These are phyloP conservation scores for Scaptomyza graminum DNA, from an alignment of 1,140 invertebrate species.

Conservation along the genomic window DNA sequence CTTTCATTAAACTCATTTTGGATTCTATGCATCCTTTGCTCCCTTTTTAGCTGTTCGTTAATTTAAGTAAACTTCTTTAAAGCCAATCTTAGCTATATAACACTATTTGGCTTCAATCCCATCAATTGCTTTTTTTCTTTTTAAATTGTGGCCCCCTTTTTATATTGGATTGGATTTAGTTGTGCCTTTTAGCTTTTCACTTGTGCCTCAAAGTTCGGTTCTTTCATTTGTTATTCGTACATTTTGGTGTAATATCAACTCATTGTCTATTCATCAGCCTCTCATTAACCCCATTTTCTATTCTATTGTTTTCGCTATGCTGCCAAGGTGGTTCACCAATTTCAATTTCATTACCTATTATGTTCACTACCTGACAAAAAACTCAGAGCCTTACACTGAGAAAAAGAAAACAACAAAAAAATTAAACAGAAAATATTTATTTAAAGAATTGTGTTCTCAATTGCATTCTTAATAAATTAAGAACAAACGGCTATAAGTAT, in stretches of 20 bases:
- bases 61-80: not conserved
- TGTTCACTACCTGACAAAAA: conserved; percentile 43
- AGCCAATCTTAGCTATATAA: not conserved
- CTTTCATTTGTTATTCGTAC: conserved; percentile 4
- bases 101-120: not conserved
- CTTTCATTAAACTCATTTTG: not conserved
- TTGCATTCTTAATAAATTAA: no score
- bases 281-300: conserved; percentile 41
- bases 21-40: not conserved
- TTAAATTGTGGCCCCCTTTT: no score
- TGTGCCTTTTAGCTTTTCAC: not conserved
- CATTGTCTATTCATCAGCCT: conserved; percentile 45
- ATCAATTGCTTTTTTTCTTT: not conserved
- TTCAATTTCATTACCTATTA: conserved; percentile 42
- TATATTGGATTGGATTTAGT: not conserved
- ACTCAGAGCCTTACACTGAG: not conserved
- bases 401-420: no score
- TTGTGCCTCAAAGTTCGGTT: not conserved
- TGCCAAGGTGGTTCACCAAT: not conserved
- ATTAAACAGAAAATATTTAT: no score
- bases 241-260: conserved; percentile 36
- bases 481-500: no score
- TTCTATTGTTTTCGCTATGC: conserved; percentile 24
- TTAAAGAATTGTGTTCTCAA: no score
- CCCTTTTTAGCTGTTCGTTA: not conserved